Evolutionary conservation across 1,140 invertebrate species (phyloP).

Genomic region (Ctenoplectra terminalis): DNA sequence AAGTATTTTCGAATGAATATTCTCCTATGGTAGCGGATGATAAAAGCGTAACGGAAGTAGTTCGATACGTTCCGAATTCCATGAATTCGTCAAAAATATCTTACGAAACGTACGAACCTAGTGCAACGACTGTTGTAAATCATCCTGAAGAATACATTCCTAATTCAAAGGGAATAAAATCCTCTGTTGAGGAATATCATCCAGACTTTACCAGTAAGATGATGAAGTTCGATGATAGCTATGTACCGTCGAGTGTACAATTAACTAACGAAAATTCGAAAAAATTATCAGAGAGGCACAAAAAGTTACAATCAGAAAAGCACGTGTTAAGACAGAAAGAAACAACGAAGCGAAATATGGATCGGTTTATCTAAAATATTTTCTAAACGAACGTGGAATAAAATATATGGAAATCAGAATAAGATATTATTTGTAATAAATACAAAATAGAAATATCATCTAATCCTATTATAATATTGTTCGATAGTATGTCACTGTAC

Average conservation of each 20-base stretch:
- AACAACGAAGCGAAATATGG: slow-evolving; percentile 24
- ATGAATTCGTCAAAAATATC: slow-evolving; percentile 41
- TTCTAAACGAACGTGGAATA: neutral
- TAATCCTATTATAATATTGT: slow-evolving; percentile 9
- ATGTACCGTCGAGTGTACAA: slow-evolving; percentile 67
- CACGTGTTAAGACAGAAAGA: slow-evolving; percentile 12
- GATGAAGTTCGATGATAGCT: slow-evolving; percentile 72
- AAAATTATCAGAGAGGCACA: slow-evolving; percentile 1
- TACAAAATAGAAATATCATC: slow-evolving; percentile 21
- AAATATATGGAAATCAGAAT: neutral
- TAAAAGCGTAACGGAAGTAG: neutral
- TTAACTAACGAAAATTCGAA: slow-evolving; percentile 18
- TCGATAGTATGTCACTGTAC: neutral
- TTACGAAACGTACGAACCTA: slow-evolving; percentile 70
- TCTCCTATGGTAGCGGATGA: slow-evolving; percentile 49
- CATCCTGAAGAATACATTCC: slow-evolving; percentile 68
- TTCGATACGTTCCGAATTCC: slow-evolving; percentile 70
- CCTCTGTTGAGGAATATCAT: slow-evolving; percentile 68
- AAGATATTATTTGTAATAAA: slow-evolving; percentile 19
- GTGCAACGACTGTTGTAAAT: neutral
- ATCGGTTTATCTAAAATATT: slow-evolving; percentile 40
- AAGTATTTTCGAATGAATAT: slow-evolving; percentile 65
- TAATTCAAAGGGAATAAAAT: slow-evolving; percentile 66
- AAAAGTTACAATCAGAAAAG: slow-evolving; percentile 28
- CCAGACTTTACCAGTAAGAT: slow-evolving; percentile 69